These are phyloP conservation scores for Lutjanus erythropterus DNA, from an alignment of 2,113 vertebrate species.

Conservation along the genomic window DNA sequence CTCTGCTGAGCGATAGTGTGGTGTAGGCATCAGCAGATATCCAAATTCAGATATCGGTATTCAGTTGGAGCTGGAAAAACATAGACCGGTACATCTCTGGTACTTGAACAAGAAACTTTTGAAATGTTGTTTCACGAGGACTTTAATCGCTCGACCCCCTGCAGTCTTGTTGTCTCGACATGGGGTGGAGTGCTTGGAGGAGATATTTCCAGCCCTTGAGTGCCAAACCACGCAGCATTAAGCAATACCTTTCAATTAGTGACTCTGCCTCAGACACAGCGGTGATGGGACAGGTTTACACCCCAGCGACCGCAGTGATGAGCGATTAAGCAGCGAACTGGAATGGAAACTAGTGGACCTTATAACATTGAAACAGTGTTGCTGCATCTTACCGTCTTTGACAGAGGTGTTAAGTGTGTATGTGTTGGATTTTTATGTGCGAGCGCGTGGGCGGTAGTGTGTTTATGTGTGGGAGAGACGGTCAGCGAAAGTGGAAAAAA, in stretches of 20 bases:
- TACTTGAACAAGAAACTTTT: too few relatives aligned
- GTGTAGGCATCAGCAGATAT: too few relatives aligned
- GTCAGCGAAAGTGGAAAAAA: slow-evolving; percentile 7
- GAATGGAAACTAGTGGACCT: slow-evolving; percentile 49
- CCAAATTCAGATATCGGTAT: too few relatives aligned
- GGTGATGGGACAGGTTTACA: slow-evolving; percentile 37
- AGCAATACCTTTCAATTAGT: slow-evolving; percentile 63
- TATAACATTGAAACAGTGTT: slow-evolving; percentile 40
- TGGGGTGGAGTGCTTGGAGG: background rate
- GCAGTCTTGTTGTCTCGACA: slow-evolving; percentile 17
- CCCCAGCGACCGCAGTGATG: slow-evolving; percentile 29
- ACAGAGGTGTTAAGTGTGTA: slow-evolving; percentile 36
- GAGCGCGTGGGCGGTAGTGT: slow-evolving; percentile 1
- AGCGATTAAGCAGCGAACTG: slow-evolving; percentile 43
- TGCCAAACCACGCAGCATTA: slow-evolving; percentile 52
- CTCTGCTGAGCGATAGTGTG: too few relatives aligned
- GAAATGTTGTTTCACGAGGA: too few relatives aligned
- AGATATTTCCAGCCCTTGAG: slow-evolving; percentile 44
- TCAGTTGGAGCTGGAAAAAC: too few relatives aligned
- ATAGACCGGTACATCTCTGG: too few relatives aligned
- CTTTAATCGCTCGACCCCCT: background rate
- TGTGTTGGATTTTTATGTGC: slow-evolving; percentile 22
- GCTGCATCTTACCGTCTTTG: slow-evolving; percentile 2
- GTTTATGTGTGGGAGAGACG: slow-evolving; percentile 2
- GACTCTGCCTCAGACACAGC: slow-evolving; percentile 5